Conservation (phyloP, 2,888 invertebrate genomes). For the Dicroscelio sp. region DNA sequence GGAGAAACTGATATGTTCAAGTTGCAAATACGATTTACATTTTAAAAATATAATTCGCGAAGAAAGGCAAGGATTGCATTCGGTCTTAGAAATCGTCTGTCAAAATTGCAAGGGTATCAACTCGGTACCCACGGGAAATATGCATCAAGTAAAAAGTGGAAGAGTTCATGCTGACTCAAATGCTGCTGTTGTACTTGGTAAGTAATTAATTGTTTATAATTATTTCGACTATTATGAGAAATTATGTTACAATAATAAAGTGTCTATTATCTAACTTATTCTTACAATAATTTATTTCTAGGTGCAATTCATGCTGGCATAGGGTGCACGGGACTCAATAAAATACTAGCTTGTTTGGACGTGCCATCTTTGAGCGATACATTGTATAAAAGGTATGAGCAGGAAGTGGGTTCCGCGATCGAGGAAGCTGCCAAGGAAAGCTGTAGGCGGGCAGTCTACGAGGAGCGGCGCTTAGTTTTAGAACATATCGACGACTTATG, state of each 20-base stretch:
- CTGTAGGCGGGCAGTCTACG: slow-evolving; percentile 67
- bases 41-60: not conserved
- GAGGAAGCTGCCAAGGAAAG: slow-evolving; percentile 79
- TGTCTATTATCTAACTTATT: too few species aligned
- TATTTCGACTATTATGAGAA: too few species aligned
- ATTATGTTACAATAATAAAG: too few species aligned
- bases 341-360: slow-evolving; percentile 75
- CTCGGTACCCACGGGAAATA: not conserved
- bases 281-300: too few species aligned
- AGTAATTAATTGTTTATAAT: not conserved
- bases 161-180: not conserved
- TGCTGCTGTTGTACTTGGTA: not conserved
- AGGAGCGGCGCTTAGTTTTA: slow-evolving; percentile 74
- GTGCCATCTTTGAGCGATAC: slow-evolving; percentile 56
- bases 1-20: not conserved
- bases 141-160: not conserved
- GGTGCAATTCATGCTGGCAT: slow-evolving; percentile 72
- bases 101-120: not conserved
- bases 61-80: not conserved
- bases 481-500: too few species aligned
- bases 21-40: not conserved
- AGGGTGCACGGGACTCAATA: slow-evolving; percentile 70
- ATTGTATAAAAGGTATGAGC: slow-evolving; percentile 77
- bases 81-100: not conserved
- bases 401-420: slow-evolving; percentile 69